Percentiles rank a stretch among this genome's conserved stretches.
Evolutionary conservation across 2,113 vertebrate genomes (phyloP).

Genomic region (Paramisgurnus dabryanus): DNA sequence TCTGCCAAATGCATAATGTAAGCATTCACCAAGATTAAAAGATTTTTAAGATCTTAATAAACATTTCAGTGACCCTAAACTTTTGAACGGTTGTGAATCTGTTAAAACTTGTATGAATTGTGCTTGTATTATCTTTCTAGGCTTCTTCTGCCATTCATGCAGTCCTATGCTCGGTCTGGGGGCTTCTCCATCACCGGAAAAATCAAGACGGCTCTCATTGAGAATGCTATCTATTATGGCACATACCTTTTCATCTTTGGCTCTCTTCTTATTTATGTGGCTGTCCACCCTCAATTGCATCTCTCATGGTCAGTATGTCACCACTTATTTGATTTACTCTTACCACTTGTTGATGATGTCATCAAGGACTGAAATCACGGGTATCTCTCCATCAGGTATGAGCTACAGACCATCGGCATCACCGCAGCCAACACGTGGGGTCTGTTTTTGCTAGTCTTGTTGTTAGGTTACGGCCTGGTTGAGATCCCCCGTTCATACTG

Average conservation of each 20-base stretch:
- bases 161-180: slow-evolving; percentile 95
- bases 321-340: neutral
- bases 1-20: neutral
- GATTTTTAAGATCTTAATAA: too few relatives aligned
- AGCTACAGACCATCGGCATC: slow-evolving; percentile 95
- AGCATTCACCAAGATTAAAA: too few relatives aligned
- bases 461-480: slow-evolving; percentile 93
- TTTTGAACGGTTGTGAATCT: too few relatives aligned
- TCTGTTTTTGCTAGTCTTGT: slow-evolving; percentile 91
- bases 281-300: slow-evolving; percentile 85
- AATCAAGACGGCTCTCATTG: slow-evolving; percentile 94
- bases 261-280: slow-evolving; percentile 96
- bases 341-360: neutral
- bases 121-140: slow-evolving; percentile 64
- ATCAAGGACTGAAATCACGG: neutral
- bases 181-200: slow-evolving; percentile 98
- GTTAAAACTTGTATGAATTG: neutral
- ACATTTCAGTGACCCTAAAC: too few relatives aligned
- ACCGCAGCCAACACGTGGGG: slow-evolving; percentile 98
- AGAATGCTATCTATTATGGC: slow-evolving; percentile 97
- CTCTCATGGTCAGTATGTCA: slow-evolving; percentile 82
- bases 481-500: slow-evolving; percentile 95
- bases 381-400: slow-evolving; percentile 77
- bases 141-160: slow-evolving; percentile 98
- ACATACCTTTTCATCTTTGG: slow-evolving; percentile 96